Evolutionary conservation across 2,113 vertebrate genomes (phyloP), one percentile per base, ranked within the genome.

Genomic region (Myiozetetes cayanensis): DNA sequence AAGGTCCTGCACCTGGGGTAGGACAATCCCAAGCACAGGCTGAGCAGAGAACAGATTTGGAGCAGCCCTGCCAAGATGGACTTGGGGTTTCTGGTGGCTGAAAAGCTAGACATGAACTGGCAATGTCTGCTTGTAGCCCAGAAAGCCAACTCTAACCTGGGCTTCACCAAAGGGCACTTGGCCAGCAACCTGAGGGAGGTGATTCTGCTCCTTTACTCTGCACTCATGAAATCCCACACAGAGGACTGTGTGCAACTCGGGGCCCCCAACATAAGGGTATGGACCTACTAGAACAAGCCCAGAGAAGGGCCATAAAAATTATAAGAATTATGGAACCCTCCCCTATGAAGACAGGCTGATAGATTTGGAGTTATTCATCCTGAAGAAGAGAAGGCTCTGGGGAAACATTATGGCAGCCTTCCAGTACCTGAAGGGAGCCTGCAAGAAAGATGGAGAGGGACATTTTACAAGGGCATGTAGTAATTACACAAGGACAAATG

Each of bases 81-180:
- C 2, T 0, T 33, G 21, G 14, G 3, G 9, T 43, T 80, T 58
- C 9, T 37, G 21, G 31, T 43, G 8, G 22, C 46, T 0, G 0
- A 39, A 52, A 74, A 59, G 5, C 6, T 52, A 39, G 10, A 46
- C 19, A 46, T 9, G 19, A n/a, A 3, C 27, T 14, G 4, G 14
- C 33, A 30, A 1, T 21, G 12, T 30, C 20, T 9, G 12, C 5
- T 74, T 59, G 12, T 19, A 59, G 8, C 18, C 5, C 3, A 2
- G 52, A 81, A 28, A 81, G 8, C 5, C 44, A 66, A 1, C 12
- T 50, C 14, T 65, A 8, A 27, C 25, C 37, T 37, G 31, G n/a
- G 6, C 5, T 58, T 8, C 27, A 52, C 13, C 10, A 33, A 67
- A 52, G 27, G 44, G 46, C 6, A 6, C 0, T 0, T 9, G 27